Conservation (phyloP, 2,113 vertebrate species). For the Marmota flaviventris region DNA sequence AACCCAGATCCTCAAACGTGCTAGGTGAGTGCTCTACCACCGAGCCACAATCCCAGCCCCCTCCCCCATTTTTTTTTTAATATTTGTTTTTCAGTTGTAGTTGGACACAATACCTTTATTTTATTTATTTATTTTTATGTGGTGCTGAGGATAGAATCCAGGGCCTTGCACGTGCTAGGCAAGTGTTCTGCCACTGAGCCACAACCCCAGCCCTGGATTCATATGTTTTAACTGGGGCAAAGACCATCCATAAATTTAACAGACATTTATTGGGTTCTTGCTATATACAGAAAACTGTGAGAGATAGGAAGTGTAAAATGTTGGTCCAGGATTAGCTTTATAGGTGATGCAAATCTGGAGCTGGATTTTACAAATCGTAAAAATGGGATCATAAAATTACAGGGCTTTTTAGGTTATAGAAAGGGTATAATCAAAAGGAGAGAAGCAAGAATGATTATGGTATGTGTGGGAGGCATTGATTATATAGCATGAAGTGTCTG, state of each 20-base stretch:
- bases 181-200: too few species aligned
- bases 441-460: not conserved
- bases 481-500: not conserved
- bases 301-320: not conserved
- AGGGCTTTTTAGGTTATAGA: not conserved
- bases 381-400: constrained; percentile 45
- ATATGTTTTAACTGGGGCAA: constrained; percentile 13
- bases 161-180: too few species aligned
- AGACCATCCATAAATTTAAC: constrained; percentile 38
- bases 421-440: constrained; percentile 40
- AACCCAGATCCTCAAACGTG: too few species aligned
- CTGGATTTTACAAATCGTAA: not conserved
- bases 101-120: too few species aligned
- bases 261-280: constrained; percentile 5
- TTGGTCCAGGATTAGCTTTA: constrained; percentile 8
- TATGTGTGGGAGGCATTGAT: not conserved
- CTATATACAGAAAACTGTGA: not conserved
- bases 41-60: too few species aligned
- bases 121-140: too few species aligned
- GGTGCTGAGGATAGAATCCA: too few species aligned
- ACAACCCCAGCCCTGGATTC: too few species aligned
- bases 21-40: too few species aligned
- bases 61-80: too few species aligned
- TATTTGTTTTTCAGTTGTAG: too few species aligned
- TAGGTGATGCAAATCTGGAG: not conserved